Base-by-base conservation (phyloP, 2,797 vertebrate genomes). In the Sebastes paucispinis region DNA sequence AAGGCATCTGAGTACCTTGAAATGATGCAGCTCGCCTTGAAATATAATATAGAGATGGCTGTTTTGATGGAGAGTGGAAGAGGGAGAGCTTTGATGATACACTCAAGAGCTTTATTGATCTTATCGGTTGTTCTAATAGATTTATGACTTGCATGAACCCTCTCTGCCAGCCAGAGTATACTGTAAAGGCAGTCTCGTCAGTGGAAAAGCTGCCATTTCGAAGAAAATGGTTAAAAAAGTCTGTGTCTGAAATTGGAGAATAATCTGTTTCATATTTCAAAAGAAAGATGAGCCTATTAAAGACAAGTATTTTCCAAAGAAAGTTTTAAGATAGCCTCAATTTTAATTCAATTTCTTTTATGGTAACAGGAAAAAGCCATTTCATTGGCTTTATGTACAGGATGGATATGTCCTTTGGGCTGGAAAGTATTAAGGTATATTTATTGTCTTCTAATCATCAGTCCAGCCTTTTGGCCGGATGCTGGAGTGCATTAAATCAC, bases 101-200 rank as follows among this genome's bases (percentile, higher is more conserved):
- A 31, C 63, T 67, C 12, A 71, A 50, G 6, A 83, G 20, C 47
- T 8, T 64, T 43, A 68, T 25, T 25, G 24, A 76, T 85, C 34
- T 79, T 70, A 80, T 87, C 34, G 3, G 47, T 69, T 84, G 63
- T 67, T 73, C 50, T n/a, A 20, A 20, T 22, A 72, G 57, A 87
- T n/a, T 1, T n/a, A 60, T 39, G 67, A 73, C 59, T 36, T 13
- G 16, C 69, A 55, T 65, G 70, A 69, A 63, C 8, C 14, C 31
- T 71, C 8, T 3, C 13, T 67, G 20, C 7, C 8, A 69, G 27
- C 10, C 10, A 10, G 4, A 62, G 10, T 34, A 52, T 43, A 43
- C 39, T 43, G 5, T 10, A 27, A 11, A 75, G 25, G 12, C 72
- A 14, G 5, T 27, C 4, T 67, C 1, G 27, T 63, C 2, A 32